Evolutionary conservation across 2,888 invertebrate genomes (phyloP).

Genomic region (Patella ulyssiponensis): DNA sequence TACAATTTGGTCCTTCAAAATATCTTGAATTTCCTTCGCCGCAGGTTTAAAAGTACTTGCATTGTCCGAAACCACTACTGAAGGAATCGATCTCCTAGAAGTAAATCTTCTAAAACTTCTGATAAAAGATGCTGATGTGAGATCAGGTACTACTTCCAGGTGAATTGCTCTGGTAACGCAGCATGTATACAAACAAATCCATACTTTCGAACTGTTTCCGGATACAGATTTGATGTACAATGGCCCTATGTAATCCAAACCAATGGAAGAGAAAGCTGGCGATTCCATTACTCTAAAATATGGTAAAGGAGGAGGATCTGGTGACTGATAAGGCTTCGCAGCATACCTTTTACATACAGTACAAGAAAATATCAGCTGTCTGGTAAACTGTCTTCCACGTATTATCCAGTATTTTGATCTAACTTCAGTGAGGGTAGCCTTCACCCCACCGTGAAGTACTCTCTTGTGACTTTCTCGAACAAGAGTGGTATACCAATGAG

Average conservation of each 20-base stretch:
- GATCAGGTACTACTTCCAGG: not conserved
- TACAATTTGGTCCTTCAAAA: not conserved
- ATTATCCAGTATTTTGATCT: slow-evolving; percentile 4
- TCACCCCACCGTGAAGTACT: not conserved
- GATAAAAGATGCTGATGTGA: not conserved
- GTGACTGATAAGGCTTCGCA: not conserved
- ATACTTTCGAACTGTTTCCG: not conserved
- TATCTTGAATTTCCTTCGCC: not conserved
- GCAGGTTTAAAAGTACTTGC: not conserved
- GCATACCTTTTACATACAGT: not conserved
- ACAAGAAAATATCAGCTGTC: not conserved
- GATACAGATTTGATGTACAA: not conserved
- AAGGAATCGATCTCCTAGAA: not conserved
- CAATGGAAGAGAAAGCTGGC: not conserved
- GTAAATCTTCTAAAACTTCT: slow-evolving; percentile 2
- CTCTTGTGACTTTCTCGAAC: not conserved
- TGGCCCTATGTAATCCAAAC: not conserved
- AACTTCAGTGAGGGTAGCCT: not conserved
- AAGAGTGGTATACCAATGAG: slow-evolving; percentile 4
- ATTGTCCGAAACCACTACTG: not conserved
- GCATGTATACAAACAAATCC: not conserved
- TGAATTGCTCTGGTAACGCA: not conserved
- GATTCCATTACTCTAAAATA: not conserved
- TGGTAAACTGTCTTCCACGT: not conserved
- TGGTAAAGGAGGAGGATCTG: not conserved